Percentiles rank a stretch among this genome's conserved stretches.
Conservation (phyloP, 2,113 vertebrate species). For the Cervus canadensis region DNA sequence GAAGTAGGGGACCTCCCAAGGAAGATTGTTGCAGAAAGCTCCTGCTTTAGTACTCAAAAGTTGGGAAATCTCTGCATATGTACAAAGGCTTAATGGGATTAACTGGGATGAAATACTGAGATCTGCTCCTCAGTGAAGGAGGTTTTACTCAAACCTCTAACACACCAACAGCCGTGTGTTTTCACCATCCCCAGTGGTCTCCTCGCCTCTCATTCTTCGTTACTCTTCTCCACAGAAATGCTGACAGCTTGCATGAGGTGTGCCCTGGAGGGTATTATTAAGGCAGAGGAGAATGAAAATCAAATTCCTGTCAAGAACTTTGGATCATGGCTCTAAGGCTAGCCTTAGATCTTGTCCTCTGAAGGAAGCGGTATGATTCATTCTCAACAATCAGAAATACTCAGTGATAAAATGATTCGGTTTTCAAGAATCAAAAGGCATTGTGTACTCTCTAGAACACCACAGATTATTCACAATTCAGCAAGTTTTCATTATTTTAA, state of each 20-base stretch:
- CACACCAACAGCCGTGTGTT: not conserved
- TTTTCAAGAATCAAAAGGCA: not conserved
- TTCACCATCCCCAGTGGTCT: not conserved
- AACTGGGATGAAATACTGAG: not conserved
- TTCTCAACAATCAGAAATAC: not conserved
- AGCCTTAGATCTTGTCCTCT: slow-evolving; percentile 22
- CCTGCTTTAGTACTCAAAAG: not conserved
- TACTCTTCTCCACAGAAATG: not conserved
- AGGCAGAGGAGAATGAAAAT: not conserved
- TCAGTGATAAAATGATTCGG: not conserved
- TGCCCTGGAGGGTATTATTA: not conserved
- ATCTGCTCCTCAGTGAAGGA: not conserved
- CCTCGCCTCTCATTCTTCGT: rapidly evolving
- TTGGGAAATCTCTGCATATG: slow-evolving; percentile 14
- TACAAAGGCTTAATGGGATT: slow-evolving; percentile 20
- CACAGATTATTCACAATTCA: slow-evolving; percentile 20
- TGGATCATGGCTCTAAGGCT: not conserved
- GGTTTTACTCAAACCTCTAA: not conserved
- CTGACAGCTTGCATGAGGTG: not conserved
- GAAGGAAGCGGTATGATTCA: not conserved
- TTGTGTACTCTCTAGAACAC: not conserved
- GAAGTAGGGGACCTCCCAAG: not conserved
- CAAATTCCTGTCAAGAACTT: not conserved
- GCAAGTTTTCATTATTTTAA: not conserved
- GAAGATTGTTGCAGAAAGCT: not conserved